Evolutionary conservation across 2,888 invertebrate genomes (phyloP).

Genomic region (Ashinkailepas kermadecensis): DNA sequence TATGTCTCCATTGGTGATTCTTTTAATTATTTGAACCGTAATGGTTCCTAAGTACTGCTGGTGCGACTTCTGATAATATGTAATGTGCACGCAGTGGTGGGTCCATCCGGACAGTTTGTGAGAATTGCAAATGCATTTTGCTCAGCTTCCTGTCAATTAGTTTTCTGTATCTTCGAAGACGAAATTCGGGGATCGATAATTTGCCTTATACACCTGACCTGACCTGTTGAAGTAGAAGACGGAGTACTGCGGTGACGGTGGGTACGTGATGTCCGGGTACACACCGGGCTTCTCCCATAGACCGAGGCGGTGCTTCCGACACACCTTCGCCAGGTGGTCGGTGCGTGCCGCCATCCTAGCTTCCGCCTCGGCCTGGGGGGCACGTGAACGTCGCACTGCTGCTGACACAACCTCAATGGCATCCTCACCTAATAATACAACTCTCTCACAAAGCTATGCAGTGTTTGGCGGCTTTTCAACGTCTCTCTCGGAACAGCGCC

Average conservation of each 20-base stretch:
- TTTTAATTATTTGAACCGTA: no score
- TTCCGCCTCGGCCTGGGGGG: slow-evolving; percentile 3
- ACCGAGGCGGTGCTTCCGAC: slow-evolving; percentile 44
- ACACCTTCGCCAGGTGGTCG: slow-evolving; percentile 35
- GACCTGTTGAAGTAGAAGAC: slow-evolving; percentile 46
- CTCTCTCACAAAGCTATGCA: no score
- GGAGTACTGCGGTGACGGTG: slow-evolving; percentile 46
- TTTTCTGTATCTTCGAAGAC: not conserved
- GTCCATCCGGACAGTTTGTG: not conserved
- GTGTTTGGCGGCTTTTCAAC: no score
- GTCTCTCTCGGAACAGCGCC: no score
- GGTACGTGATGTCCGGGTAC: slow-evolving; percentile 41
- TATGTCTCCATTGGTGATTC: no score
- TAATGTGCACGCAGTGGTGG: not conserved
- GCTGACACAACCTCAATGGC: no score
- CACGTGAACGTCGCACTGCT: no score
- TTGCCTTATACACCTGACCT: slow-evolving; percentile 3
- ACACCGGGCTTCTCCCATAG: slow-evolving; percentile 35
- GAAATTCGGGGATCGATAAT: not conserved
- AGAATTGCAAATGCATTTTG: no score
- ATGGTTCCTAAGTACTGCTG: not conserved
- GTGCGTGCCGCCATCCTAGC: slow-evolving; percentile 15
- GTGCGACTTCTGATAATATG: not conserved
- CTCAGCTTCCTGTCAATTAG: not conserved
- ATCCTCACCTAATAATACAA: no score